Conservation (phyloP, 2,113 vertebrate species). For the Phalacrocorax brasilianus region DNA sequence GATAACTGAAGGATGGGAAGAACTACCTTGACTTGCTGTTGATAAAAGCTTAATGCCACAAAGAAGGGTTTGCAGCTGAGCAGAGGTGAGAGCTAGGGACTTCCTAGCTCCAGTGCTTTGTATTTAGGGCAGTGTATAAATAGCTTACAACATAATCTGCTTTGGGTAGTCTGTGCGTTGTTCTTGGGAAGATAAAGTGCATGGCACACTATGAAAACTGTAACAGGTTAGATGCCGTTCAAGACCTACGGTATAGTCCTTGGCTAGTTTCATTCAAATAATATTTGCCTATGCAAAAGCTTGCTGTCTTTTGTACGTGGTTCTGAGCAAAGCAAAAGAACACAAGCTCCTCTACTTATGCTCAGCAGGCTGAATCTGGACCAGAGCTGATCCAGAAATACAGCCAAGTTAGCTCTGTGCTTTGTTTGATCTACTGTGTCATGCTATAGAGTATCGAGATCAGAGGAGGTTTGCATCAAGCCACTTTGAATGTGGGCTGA, state of each 20-base stretch:
- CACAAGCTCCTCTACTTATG: not conserved
- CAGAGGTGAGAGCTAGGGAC: constrained; percentile 7
- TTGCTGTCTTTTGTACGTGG: not conserved
- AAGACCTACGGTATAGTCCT: not conserved
- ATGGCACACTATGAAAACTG: rapidly evolving
- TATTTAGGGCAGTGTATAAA: constrained; percentile 49
- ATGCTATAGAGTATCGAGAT: not conserved
- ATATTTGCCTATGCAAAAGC: not conserved
- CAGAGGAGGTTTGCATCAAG: not conserved
- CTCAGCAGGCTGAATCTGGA: constrained; percentile 24
- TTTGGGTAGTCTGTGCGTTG: not conserved
- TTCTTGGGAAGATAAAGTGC: not conserved
- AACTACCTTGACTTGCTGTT: not conserved
- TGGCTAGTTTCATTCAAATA: not conserved
- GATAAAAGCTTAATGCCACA: not conserved
- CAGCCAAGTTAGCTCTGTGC: not conserved
- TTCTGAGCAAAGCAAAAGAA: not conserved
- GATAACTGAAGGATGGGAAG: not conserved
- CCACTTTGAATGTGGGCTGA: not conserved
- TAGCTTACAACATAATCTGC: not conserved
- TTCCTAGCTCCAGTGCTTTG: constrained; percentile 15
- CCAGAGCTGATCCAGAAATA: not conserved
- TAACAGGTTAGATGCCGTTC: not conserved
- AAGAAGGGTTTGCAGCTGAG: not conserved
- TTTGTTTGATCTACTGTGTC: not conserved